Conservation (phyloP, 1,140 invertebrate genomes). For the Trichonephila clavata region DNA sequence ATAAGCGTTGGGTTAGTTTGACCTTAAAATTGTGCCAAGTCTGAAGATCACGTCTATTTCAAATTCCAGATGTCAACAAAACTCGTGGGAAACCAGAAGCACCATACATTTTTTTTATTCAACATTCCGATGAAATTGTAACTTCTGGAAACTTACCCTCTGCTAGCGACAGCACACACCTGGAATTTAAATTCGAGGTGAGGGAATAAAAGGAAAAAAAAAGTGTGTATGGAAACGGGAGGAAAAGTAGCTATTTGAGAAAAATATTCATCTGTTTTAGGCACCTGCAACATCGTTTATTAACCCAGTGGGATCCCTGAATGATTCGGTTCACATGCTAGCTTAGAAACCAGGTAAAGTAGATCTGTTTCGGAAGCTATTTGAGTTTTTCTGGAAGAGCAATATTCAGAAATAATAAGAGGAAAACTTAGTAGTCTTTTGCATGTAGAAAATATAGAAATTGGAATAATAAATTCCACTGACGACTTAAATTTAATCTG, state of each 20-base stretch:
- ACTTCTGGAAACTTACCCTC: background rate
- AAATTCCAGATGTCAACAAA: background rate
- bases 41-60: background rate
- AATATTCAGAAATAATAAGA: too few relatives aligned
- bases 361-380: background rate
- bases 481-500: too few relatives aligned
- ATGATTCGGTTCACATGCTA: background rate
- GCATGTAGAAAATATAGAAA: too few relatives aligned
- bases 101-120: background rate
- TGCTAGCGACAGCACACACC: background rate
- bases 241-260: background rate
- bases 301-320: slow-evolving; percentile 4
- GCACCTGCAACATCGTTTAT: slow-evolving; percentile 46
- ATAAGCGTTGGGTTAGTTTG: too few relatives aligned
- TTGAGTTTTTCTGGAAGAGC: too few relatives aligned
- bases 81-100: slow-evolving; percentile 18
- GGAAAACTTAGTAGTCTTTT: too few relatives aligned
- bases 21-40: too few relatives aligned
- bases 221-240: background rate
- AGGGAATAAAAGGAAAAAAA: background rate
- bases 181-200: slow-evolving; percentile 33
- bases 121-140: slow-evolving; percentile 39
- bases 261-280: slow-evolving; percentile 53
- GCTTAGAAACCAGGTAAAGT: background rate
- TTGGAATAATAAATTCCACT: too few relatives aligned